Evolutionary conservation across 2,113 vertebrate species (phyloP).

Genomic region (Thamnaconus septentrionalis): DNA sequence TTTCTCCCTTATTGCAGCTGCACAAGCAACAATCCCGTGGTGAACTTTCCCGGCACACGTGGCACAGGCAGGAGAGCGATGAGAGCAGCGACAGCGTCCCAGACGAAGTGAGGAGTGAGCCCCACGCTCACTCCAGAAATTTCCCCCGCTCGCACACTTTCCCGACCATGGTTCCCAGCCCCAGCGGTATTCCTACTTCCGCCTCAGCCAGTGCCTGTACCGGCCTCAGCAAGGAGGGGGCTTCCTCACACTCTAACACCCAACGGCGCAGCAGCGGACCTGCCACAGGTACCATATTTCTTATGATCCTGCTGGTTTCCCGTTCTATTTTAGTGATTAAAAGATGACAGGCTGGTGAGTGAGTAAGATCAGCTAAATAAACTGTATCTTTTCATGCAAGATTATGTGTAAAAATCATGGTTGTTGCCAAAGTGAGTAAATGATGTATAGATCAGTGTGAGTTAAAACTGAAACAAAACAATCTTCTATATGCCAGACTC

Average conservation of each 20-base stretch:
- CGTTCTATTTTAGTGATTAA: too few relatives aligned
- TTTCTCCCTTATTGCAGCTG: constrained; percentile 71
- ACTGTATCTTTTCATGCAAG: too few relatives aligned
- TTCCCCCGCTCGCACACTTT: constrained; percentile 92
- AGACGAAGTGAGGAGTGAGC: constrained; percentile 78
- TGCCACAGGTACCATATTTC: constrained; percentile 74
- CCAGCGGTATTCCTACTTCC: constrained; percentile 53
- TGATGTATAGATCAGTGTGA: background rate
- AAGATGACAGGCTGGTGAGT: too few relatives aligned
- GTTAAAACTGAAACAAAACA: background rate
- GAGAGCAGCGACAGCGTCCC: constrained; percentile 91
- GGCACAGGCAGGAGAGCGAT: constrained; percentile 94
- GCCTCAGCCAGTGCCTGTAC: constrained; percentile 46
- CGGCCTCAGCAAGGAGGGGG: constrained; percentile 70
- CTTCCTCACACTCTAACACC: constrained; percentile 75
- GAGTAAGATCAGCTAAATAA: too few relatives aligned
- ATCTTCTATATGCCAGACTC: constrained; percentile 48
- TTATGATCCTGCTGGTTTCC: background rate
- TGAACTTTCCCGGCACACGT: constrained; percentile 88
- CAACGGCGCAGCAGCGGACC: constrained; percentile 80
- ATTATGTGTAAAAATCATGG: too few relatives aligned
- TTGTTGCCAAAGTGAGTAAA: too few relatives aligned
- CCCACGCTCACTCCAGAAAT: constrained; percentile 53
- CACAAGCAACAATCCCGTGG: constrained; percentile 93
- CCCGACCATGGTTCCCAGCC: constrained; percentile 77